Evolutionary conservation across 2,888 invertebrate species (phyloP), one percentile per base, ranked within the genome.

Genomic region (Pollenia griseotomentosa): DNA sequence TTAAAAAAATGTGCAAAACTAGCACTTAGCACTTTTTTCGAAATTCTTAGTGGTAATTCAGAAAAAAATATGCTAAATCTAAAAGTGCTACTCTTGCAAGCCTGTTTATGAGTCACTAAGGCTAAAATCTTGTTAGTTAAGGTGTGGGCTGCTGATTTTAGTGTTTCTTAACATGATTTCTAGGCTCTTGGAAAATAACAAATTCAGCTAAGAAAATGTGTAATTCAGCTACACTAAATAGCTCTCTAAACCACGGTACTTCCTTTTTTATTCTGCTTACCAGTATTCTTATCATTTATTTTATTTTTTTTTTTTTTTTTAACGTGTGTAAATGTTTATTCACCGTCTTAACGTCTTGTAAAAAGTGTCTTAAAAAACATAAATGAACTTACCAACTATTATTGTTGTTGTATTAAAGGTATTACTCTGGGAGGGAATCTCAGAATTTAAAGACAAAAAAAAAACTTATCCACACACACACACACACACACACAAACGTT

Each of bases 301-400:
- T 57, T 53, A 55, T 53, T 14, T 14, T 12, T 46, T 53, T 59
- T 46, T 71, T 81, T 77, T 63, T 71, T 40, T 14, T 5, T 73
- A 33, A 33, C 33, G 33, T 79, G 74, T 66, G 42, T 44, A n/a
- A 59, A 48, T 19, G 40, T 55, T 71, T 80, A 12, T 63, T 63
- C 46, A 65, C 14, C 46, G 63, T 63, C 63, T 78, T 57, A 63
- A 59, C 71, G 42, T 51, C 44, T 68, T 79, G 19, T 68, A 16
- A 55, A 65, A 46, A 65, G 8, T 23, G 51, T 11, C 51, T 19
- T 42, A 65, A 53, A 70, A 16, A 48, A n/a, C 4, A 40, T 10
- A 33, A 14, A 51, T 46, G 71, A 55, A 66, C 48, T 57, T 73
- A 40, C 12, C 16, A 44, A 63, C 6, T 11, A 42, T 55, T 9